Percentiles rank a stretch among this genome's conserved stretches.
phyloP scores from a whole-genome alignment of 2,113 vertebrate species.

The Hypanus sabinus region DNA sequence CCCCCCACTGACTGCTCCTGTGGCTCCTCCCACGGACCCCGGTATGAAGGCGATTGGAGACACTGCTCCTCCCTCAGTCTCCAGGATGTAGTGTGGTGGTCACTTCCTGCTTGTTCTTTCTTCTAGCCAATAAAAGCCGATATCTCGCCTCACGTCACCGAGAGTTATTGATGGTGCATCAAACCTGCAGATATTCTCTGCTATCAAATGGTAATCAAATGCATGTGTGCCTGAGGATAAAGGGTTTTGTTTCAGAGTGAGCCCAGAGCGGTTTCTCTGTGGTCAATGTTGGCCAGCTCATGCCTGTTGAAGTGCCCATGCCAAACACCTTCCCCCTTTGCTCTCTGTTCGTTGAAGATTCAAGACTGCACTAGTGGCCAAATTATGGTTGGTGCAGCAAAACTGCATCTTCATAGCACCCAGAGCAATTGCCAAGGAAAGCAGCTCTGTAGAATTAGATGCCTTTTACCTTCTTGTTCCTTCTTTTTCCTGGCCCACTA shows the following conservation, averaged over 20 bases:
- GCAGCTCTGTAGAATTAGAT: background rate
- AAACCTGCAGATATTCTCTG: background rate
- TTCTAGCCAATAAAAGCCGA: too few relatives aligned
- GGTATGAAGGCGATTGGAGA: too few relatives aligned
- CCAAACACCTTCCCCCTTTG: background rate
- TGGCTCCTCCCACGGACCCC: too few relatives aligned
- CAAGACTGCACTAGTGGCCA: background rate
- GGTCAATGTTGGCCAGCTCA: background rate
- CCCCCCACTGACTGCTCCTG: too few relatives aligned
- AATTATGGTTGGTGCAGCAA: background rate
- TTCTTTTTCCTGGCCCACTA: too few relatives aligned
- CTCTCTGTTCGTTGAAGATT: background rate
- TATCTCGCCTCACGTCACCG: too few relatives aligned
- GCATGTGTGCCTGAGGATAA: background rate
- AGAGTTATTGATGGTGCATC: too few relatives aligned
- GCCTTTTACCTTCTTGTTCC: background rate
- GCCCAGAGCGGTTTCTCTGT: background rate
- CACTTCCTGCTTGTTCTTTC: too few relatives aligned
- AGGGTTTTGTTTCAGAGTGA: background rate
- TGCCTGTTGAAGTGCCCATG: background rate
- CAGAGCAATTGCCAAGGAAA: background rate
- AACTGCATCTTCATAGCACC: background rate
- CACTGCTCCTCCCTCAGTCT: too few relatives aligned
- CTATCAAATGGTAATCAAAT: background rate
- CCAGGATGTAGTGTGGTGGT: too few relatives aligned